Evolutionary conservation across 1,140 invertebrate species (phyloP).

Genomic region (Acarapis woodi): DNA sequence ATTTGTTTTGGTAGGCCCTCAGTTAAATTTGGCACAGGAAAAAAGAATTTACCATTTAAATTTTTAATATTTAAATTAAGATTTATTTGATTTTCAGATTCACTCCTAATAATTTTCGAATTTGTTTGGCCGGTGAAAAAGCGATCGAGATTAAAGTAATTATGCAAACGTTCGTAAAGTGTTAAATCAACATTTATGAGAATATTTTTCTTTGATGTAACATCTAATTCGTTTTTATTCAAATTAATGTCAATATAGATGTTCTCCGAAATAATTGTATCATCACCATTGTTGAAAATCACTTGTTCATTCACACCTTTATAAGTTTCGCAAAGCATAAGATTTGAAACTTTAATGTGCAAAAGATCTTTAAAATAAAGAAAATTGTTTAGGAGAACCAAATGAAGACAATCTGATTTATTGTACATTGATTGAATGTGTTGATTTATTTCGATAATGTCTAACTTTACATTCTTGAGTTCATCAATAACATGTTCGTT

Average conservation of each 20-base stretch:
- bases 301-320: neutral
- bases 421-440: too few species aligned
- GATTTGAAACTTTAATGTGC: neutral
- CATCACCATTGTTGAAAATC: neutral
- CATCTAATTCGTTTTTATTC: too few species aligned
- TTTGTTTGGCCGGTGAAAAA: too few species aligned
- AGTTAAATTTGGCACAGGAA: neutral
- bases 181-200: constrained; percentile 6
- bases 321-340: neutral
- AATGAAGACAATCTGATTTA: too few species aligned
- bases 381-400: too few species aligned
- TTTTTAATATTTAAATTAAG: neutral
- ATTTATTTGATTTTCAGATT: neutral
- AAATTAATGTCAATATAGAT: neutral
- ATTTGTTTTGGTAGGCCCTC: neutral
- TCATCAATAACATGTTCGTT: too few species aligned
- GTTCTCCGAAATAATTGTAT: neutral
- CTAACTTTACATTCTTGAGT: too few species aligned
- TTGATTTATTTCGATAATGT: too few species aligned
- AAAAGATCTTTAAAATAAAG: too few species aligned
- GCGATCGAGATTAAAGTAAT: constrained; percentile 1
- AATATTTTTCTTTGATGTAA: neutral
- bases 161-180: constrained; percentile 6
- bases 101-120: neutral
- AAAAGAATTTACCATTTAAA: neutral